Percentiles rank a stretch among this genome's conserved stretches.
Evolutionary conservation across 2,113 vertebrate species (phyloP).

Genomic region (Cricetomys ansorgei): DNA sequence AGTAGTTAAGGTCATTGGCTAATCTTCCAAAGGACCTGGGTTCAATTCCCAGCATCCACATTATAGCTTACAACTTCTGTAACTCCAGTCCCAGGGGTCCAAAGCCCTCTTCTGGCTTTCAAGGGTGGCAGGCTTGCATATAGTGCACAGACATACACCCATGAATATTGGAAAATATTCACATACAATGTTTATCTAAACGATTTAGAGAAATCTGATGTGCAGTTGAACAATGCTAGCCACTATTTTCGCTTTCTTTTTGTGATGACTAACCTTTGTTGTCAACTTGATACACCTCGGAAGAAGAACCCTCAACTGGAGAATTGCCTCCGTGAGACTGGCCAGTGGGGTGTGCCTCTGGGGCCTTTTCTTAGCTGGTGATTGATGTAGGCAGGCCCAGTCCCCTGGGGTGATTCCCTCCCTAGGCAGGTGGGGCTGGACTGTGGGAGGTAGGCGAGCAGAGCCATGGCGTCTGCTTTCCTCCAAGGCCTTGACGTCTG

Average conservation of each 20-base stretch:
- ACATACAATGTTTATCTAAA: background rate
- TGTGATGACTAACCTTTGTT: background rate
- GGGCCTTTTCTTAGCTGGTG: background rate
- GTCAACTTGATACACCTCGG: background rate
- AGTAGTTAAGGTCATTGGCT: background rate
- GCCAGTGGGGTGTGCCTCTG: background rate
- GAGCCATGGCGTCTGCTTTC: background rate
- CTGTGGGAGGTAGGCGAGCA: background rate
- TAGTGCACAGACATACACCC: background rate
- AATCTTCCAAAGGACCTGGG: background rate
- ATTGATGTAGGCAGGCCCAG: background rate
- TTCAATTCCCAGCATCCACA: background rate
- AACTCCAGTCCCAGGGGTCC: background rate
- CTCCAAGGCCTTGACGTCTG: background rate
- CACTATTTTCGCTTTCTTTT: background rate
- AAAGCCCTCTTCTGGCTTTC: background rate
- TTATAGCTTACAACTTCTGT: no score
- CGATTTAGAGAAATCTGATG: background rate
- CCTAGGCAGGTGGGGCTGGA: background rate
- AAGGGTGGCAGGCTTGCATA: background rate
- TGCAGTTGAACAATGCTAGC: accelerated
- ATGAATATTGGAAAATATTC: background rate
- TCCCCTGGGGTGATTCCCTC: background rate
- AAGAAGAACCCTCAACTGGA: background rate
- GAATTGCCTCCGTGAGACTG: background rate